Evolutionary conservation across 1,140 invertebrate genomes (phyloP), one percentile per base, ranked within the genome.

Genomic region (Trichomalopsis sarcophagae): DNA sequence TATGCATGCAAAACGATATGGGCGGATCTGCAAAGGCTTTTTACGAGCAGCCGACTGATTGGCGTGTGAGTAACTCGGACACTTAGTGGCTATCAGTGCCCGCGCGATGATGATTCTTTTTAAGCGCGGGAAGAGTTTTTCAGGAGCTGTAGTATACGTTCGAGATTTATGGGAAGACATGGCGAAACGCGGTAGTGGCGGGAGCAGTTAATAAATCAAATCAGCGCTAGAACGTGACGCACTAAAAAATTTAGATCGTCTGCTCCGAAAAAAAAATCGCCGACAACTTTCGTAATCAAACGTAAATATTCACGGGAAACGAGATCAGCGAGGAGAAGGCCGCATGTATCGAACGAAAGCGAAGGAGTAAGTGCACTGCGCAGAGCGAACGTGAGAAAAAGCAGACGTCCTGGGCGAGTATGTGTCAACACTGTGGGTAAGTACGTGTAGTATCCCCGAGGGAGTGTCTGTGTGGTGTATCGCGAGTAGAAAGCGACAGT

Each of bases 21-120:
- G 82, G 82, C 82, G 82, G 82, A 71, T 55, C 62, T 50, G 27
- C 27, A 27, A 1, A 27, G 55, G 27, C 36, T 84, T 79, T 84
- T 84, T 84, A 84, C 76, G 82, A 78, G 82, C 33, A 73, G 82
- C n/a, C 44, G 23, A 55, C 50, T 79, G 82, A 84, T 84, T 84
- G 82, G 82, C 76, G 76, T 40, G 69, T 77, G 62, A 83, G 68
- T 83, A 77, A 77, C 74, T n/a, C 6, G 55, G 55, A 62, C 55
- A 62, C 55, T 62, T 62, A 68, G 74, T 76, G 82, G 82, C 82
- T 47, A n/a, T 62, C 40, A 83, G 68, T 71, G 68, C 36, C 21
- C 27, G 27, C 5, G 33, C 4, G 33, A 50, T 36, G 50, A 71
- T 71, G 21, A n/a, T 62, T 62, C 27, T 27, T 62, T 81, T 55